Evolutionary conservation across 2,113 vertebrate species (phyloP).

Genomic region (Triplophysa dalaica): DNA sequence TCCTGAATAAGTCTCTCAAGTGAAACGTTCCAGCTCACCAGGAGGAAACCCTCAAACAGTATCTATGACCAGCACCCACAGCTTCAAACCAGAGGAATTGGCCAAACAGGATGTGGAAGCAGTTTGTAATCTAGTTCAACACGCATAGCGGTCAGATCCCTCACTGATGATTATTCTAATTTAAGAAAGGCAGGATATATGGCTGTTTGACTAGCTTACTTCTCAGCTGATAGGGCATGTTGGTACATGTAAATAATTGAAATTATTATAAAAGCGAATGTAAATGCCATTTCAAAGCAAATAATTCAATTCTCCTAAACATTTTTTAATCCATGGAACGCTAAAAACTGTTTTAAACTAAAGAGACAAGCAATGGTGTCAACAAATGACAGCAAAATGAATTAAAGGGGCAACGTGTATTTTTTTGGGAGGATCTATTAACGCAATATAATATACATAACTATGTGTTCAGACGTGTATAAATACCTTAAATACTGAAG

Average conservation of each 20-base stretch:
- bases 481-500: too few relatives aligned
- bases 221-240: slow-evolving; percentile 22
- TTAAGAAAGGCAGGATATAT: slow-evolving; percentile 38
- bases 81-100: slow-evolving; percentile 12
- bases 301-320: too few relatives aligned
- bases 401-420: too few relatives aligned
- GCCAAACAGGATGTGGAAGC: slow-evolving; percentile 51
- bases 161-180: slow-evolving; percentile 39
- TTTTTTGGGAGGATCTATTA: too few relatives aligned
- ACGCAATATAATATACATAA: too few relatives aligned
- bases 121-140: slow-evolving; percentile 46
- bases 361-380: too few relatives aligned
- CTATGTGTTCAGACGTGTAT: too few relatives aligned
- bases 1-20: slow-evolving; percentile 31
- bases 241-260: not conserved
- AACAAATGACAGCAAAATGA: too few relatives aligned
- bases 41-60: slow-evolving; percentile 43
- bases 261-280: not conserved
- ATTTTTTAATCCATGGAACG: too few relatives aligned
- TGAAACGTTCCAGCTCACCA: slow-evolving; percentile 23
- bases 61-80: slow-evolving; percentile 34
- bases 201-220: slow-evolving; percentile 45
- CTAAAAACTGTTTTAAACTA: too few relatives aligned
- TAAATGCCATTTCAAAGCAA: not conserved
- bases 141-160: slow-evolving; percentile 29